Base-by-base conservation (phyloP, 2,888 invertebrate genomes). In the Spodoptera littoralis region DNA sequence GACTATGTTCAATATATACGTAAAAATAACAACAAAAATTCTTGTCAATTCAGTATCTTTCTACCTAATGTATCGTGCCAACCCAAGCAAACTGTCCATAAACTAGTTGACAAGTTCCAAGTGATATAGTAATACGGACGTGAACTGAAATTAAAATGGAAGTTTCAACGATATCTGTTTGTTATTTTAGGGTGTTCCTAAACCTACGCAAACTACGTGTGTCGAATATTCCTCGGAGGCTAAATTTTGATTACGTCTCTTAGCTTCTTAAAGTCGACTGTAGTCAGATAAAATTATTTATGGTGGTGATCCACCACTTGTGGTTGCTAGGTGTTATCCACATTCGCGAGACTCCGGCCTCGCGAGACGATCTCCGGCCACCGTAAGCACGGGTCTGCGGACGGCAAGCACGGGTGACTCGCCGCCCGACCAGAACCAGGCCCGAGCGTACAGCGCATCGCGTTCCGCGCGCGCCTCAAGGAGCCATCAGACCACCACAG, bases 191-290 rank as follows among this genome's bases (percentile, higher is more conserved):
- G 44, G 41, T n/a, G 41, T 46, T 41, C 18, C 46, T 70, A 55
- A 70, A 30, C 41, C 50, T 44, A 48, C 51, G 30, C 46, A 44
- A 49, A 55, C 51, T 52, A 63, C 65, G 65, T 67, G 71, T 71
- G 46, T 51, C 11, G 51, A 64, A 70, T 67, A 70, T 45, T 48
- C 47, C 51, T 51, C 6, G 5, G 36, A 49, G 46, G 51, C 13
- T 55, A 43, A 30, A 64, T 48, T 43, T 51, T 52, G 24, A 47
- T 51, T 44, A 70, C 43, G 24, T 55, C 6, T 63, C 12, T 51
- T 63, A 51, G 54, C 55, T 55, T 47, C 48, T 30, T 24, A 55
- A 30, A 47, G 55, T 41, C 6, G 4, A 47, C 43, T 22, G 12
- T 51, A 52, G 24, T 18, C 18, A 6, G 6, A 18, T 46, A 4